Base-by-base conservation (phyloP, 2,113 vertebrate genomes). In the Neolamprologus variostigma region DNA sequence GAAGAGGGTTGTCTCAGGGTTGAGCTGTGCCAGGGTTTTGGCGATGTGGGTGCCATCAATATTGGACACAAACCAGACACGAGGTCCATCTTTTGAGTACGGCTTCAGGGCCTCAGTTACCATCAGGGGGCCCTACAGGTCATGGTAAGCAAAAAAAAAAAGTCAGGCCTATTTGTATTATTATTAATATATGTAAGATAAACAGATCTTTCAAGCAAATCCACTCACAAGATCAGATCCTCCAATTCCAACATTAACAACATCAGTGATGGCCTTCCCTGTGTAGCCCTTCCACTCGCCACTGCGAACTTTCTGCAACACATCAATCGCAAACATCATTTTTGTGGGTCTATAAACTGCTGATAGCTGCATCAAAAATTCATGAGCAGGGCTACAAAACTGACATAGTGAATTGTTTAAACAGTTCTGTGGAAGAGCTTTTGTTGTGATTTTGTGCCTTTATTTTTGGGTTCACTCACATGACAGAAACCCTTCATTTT, bases 401-500 rank as follows among this genome's bases (percentile, higher is more conserved):
- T 31, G 26, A 78, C 4, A 51, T 12, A n/a, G 73, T 78, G 26
- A 51, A 78, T n/a, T n/a, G 50, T 37, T 33, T 11, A 28, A 50
- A 28, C 40, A 37, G 9, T 5, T 6, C 6, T 16, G 7, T 13
- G n/a, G 2, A 13, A 84, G 79, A 19, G 23, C 17, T 11, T 40
- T n/a, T 50, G 17, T 78, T 14, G 11, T 5, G 14, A 80, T 31
- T 37, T 61, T 79, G 5, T 3, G 14, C 9, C 21, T 68, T 16
- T 17, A 5, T 26, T 68, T 7, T 73, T 61, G n/a, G 10, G 6
- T 78, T 35, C 17, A 94, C 95, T 50, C 95, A 99, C 99, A 85
- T 98, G 97, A 86, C 98, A 98, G 94, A 99, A 99, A 23, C 93
- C 94, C 87, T 99, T 99, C 97, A 99, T 99, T 95, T 99, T 99